Base-by-base conservation (phyloP, 2,113 vertebrate species). In the Neolamprologus falcicula region DNA sequence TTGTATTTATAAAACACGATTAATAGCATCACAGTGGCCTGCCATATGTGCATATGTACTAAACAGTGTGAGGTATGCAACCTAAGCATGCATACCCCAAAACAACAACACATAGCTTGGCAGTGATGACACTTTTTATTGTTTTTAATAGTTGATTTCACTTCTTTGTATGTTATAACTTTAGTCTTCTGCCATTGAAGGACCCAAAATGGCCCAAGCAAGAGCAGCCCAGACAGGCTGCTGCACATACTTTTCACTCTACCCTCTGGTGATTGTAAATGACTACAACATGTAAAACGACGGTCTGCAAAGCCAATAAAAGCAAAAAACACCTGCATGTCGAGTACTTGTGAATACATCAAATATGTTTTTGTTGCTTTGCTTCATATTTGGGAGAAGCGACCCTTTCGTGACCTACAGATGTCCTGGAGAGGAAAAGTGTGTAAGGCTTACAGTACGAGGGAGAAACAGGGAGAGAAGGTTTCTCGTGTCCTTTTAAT, bases 401-500 rank as follows among this genome's bases (percentile, higher is more conserved):
- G 78, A 82, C 59, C 68, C 2, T 85, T 54, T 55, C 7, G 9
- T 57, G 37, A 92, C 86, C 52, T 81, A 21, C 54, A 31, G 54
- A 83, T 28, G 17, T 28, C 42, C 40, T 9, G 21, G 9, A 85
- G 55, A 76, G 50, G 26, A 59, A 87, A 53, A 47, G 82, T 8
- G 66, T 84, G 68, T 4, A n/a, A 16, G 13, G n/a, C 42, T 37
- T 17, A 31, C 2, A 42, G 61, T 54, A 14, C 1, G 81, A 71
- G 54, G n/a, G 54, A 76, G 54, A 73, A 11, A 24, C 19, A 13
- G 50, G 54, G 21, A n/a, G 47, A 54, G 63, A 55, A 26, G 37
- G 66, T 50, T 82, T 89, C 78, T 92, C 91, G 11, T 86, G 83
- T 90, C 54, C 79, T 57, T 33, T 50, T 66, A 35, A 91, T 87